Evolutionary conservation across 2,888 invertebrate species (phyloP).

Genomic region (Idaea aversata): DNA sequence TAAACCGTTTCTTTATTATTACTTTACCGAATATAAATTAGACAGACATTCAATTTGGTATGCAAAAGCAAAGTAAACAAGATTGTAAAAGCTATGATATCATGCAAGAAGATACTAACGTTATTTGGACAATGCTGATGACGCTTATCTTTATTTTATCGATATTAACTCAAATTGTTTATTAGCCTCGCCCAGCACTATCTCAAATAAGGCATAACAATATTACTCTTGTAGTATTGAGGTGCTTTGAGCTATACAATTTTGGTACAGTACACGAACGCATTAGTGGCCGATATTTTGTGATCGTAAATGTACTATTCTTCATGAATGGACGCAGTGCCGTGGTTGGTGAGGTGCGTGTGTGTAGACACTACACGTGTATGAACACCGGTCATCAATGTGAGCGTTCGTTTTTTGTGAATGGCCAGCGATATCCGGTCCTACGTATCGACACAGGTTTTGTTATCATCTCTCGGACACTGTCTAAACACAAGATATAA

Average conservation of each 20-base stretch:
- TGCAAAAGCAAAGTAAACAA: conserved; percentile 15
- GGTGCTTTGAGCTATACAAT: conserved; percentile 40
- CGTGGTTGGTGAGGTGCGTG: conserved; percentile 49
- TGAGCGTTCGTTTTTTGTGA: conserved; percentile 73
- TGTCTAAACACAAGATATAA: conserved; percentile 78
- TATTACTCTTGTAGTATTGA: conserved; percentile 33
- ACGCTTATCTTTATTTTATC: conserved; percentile 28
- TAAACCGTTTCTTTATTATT: conserved; percentile 14
- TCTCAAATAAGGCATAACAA: conserved; percentile 41
- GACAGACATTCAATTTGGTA: neutral
- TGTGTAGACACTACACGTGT: conserved; percentile 45
- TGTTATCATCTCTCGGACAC: conserved; percentile 75
- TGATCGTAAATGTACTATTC: conserved; percentile 60
- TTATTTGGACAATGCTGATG: conserved; percentile 24
- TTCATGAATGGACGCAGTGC: conserved; percentile 77
- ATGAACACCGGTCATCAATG: conserved; percentile 37
- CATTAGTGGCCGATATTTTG: conserved; percentile 56
- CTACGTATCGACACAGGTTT: conserved; percentile 72
- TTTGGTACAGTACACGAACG: conserved; percentile 40
- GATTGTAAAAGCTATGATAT: conserved; percentile 15
- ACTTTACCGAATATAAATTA: neutral
- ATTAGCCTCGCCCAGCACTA: conserved; percentile 39
- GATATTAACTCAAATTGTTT: conserved; percentile 32
- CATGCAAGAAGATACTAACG: conserved; percentile 20
- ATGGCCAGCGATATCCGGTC: conserved; percentile 78